Base-by-base conservation (phyloP, 35 echinoderm and acorn worm genomes). In the Eucidaris tribuloides region DNA sequence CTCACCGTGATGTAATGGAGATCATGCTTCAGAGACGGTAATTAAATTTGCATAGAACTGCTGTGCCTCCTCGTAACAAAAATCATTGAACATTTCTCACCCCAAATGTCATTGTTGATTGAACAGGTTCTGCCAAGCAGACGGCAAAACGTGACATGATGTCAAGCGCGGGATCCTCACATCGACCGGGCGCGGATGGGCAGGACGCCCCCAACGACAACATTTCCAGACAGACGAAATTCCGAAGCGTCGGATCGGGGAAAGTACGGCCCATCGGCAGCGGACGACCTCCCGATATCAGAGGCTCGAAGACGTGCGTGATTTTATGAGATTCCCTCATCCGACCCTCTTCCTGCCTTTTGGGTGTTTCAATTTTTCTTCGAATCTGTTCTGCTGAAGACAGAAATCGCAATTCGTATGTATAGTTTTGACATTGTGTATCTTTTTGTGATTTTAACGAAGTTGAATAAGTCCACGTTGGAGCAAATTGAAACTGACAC, bases 121-220 rank as follows among this genome's bases (percentile, higher is more conserved):
- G 29, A 42, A 0, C 41, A 74, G 68, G 44, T 22, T 74, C 68
- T 25, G 38, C 68, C 29, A 74, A 74, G 68, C 35, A 74, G 44
- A 40, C 68, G 9, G 7, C 68, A 36, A 74, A 74, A 17, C 29
- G 38, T 27, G 68, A 7, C 37, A 74, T 42, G 13, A 19, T 36
- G 19, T 33, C 68, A 19, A 42, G 68, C 37, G 68, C 68, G 38
- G 68, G 35, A 4, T 3, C 34, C 2, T 74, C 68, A 14, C 36
- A n/a, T n/a, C n/a, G 68, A 74, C 68, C 68, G 35, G 68, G 68
- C 9, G 68, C 68, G 24, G 68, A 74, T 40, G 68, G 68, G 28
- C 68, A 74, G 36, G 68, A 74, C 44, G 36, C 68, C 15, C 14
- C 22, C 35, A 40, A 42, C 19, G 68, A 42, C 41, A 74, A 74